These are phyloP conservation scores for Hoplodrina blanda DNA, from an alignment of 2,888 invertebrate species.

Conservation along the genomic window DNA sequence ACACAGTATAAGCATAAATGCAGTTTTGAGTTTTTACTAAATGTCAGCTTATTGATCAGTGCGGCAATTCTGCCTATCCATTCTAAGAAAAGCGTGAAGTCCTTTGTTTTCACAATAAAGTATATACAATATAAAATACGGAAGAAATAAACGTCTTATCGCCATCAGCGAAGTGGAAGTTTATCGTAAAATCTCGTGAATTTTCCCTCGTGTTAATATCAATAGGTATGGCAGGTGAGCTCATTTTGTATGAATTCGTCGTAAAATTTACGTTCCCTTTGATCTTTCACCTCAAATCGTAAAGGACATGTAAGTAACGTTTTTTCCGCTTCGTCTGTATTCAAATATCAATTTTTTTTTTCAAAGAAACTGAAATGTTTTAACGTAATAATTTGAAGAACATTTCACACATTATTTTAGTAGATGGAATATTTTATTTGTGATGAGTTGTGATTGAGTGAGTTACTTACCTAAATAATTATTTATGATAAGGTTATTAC, in stretches of 20 bases:
- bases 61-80: neutral
- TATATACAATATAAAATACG: neutral
- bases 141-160: constrained; percentile 32
- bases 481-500: neutral
- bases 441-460: neutral
- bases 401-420: constrained; percentile 5
- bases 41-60: too few relatives aligned
- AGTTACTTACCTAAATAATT: neutral
- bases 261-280: constrained; percentile 69
- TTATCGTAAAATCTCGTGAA: constrained; percentile 57
- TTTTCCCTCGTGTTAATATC: constrained; percentile 64
- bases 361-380: constrained; percentile 37
- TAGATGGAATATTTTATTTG: constrained; percentile 4
- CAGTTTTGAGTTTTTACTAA: too few relatives aligned
- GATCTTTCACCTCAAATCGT: constrained; percentile 70
- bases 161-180: constrained; percentile 43
- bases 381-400: constrained; percentile 23
- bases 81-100: neutral
- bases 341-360: constrained; percentile 65
- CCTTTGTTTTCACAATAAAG: constrained; percentile 24
- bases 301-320: constrained; percentile 64
- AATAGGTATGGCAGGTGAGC: constrained; percentile 66
- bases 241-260: constrained; percentile 70
- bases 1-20: too few relatives aligned
- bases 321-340: constrained; percentile 65